phyloP scores from a whole-genome alignment of 2,113 vertebrate genomes.

The Nycticebus coucang region DNA sequence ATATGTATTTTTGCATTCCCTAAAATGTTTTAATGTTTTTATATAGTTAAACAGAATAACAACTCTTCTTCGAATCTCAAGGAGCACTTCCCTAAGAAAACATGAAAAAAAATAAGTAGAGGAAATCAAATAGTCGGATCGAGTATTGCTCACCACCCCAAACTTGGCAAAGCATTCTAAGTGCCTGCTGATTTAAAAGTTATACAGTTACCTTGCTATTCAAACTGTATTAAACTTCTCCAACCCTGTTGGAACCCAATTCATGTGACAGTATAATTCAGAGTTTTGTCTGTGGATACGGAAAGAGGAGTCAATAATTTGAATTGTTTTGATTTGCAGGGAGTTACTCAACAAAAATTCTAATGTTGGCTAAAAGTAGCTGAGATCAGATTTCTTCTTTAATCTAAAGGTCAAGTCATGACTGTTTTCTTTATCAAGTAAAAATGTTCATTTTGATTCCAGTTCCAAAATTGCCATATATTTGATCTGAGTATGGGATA shows the following conservation, averaged over 20 bases:
- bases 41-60: conserved; percentile 77
- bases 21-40: conserved; percentile 79
- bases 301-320: conserved; percentile 30
- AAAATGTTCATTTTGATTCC: conserved; percentile 67
- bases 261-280: background rate
- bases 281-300: background rate
- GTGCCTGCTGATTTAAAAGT: conserved; percentile 39
- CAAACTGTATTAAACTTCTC: conserved; percentile 67
- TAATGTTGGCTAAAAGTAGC: conserved; percentile 49
- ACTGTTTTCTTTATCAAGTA: conserved; percentile 69
- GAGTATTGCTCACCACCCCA: conserved; percentile 29
- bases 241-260: conserved; percentile 32
- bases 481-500: conserved; percentile 62
- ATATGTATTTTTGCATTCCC: conserved; percentile 67
- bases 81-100: conserved; percentile 71
- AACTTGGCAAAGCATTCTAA: conserved; percentile 50
- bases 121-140: conserved; percentile 70
- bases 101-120: conserved; percentile 63
- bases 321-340: conserved; percentile 66
- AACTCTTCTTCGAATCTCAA: conserved; percentile 66
- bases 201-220: conserved; percentile 62
- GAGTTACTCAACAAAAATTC: conserved; percentile 59
- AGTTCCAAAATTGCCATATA: conserved; percentile 62
- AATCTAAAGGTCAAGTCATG: conserved; percentile 55
- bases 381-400: conserved; percentile 70